Evolutionary conservation across 1,140 invertebrate species (phyloP), one percentile per base, ranked within the genome.

Genomic region (Lepidurus couesii): DNA sequence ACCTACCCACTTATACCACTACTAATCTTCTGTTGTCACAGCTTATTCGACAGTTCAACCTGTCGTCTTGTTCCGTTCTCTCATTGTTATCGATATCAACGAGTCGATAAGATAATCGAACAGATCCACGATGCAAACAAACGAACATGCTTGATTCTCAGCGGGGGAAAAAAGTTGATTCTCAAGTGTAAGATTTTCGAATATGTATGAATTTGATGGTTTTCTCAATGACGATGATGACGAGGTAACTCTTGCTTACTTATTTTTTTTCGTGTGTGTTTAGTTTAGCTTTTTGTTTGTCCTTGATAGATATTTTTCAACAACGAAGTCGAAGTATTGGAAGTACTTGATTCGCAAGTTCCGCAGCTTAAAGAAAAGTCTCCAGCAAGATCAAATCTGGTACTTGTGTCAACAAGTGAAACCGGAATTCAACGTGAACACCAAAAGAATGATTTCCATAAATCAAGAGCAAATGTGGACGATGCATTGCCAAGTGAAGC

Each of bases 221-320:
- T 65, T 65, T 65, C 13, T 65, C 13, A 21, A 65, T 21, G 53
- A 65, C 53, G 53, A 16, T 4, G 53, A 65, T 11, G 3, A 65
- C 3, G 53, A 65, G 16, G 53, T 65, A 65, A 65, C 8, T n/a
- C 7, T 65, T 65, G 21, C 13, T 65, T 21, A 65, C 5, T 21
- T 65, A 1, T 1, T 65, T 16, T 65, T 0, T n/a, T 65, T 16
- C 1, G 7, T n/a, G 3, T 16, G 7, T 65, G 21, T 21, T 11
- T 47, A 47, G 21, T 21, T 11, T 47, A 47, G n/a, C 7, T 65
- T 21, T 9, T 65, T 65, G 6, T 65, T 16, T 11, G 1, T 65
- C 34, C 13, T 65, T 65, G 21, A 65, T 65, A 65, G 53, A 65
- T 65, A 65, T 65, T 65, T 65, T 65, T 65, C 53, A 65, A 65